Percentiles rank a stretch among this genome's conserved stretches.
phyloP scores from a whole-genome alignment of 2,888 invertebrate species.

The Agriotes lineatus region DNA sequence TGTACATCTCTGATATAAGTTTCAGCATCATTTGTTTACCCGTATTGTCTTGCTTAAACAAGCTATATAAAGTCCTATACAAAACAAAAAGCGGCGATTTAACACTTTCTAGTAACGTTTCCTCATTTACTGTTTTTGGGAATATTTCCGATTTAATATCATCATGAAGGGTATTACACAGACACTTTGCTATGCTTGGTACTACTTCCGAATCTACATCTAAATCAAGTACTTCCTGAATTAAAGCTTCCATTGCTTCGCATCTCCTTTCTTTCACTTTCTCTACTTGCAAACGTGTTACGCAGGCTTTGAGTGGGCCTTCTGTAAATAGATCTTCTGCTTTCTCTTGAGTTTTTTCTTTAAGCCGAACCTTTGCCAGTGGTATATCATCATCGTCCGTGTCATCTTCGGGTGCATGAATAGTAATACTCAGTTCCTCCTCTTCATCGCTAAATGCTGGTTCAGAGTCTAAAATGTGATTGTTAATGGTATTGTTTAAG shows the following conservation, averaged over 20 bases:
- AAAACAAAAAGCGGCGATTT: constrained; percentile 85
- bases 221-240: constrained; percentile 73
- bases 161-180: constrained; percentile 71
- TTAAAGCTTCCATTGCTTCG: constrained; percentile 74
- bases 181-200: constrained; percentile 70
- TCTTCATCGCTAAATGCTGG: constrained; percentile 90
- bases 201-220: constrained; percentile 74
- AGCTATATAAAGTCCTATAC: constrained; percentile 84
- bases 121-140: constrained; percentile 72
- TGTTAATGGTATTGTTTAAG: constrained; percentile 57
- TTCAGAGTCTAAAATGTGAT: constrained; percentile 72
- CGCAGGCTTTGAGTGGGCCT: constrained; percentile 70
- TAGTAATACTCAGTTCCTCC: constrained; percentile 71
- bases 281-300: constrained; percentile 72
- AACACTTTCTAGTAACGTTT: constrained; percentile 80
- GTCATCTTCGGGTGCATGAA: constrained; percentile 70
- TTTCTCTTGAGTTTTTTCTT: constrained; percentile 66
- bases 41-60: constrained; percentile 77
- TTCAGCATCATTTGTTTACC: constrained; percentile 81
- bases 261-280: constrained; percentile 72
- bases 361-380: constrained; percentile 79
- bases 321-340: constrained; percentile 66
- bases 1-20: constrained; percentile 84
- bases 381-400: constrained; percentile 84
- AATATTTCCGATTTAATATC: constrained; percentile 66